Evolutionary conservation across 2,797 vertebrate species (phyloP).

Genomic region (Cirrhinus molitorella): DNA sequence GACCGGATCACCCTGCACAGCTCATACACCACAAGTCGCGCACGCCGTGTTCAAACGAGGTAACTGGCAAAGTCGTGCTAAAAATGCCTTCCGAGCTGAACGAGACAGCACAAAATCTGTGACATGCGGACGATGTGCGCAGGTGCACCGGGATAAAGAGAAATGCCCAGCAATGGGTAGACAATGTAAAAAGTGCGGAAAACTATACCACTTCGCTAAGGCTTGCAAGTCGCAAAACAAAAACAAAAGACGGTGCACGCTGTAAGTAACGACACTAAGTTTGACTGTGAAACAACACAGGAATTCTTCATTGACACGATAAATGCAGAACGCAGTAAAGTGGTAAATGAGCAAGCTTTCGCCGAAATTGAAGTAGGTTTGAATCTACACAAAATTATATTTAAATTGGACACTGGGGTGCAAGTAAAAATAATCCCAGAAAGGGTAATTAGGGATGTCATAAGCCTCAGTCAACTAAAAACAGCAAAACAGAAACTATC

Average conservation of each 20-base stretch:
- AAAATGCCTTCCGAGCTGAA: too few species aligned
- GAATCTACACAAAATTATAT: not conserved
- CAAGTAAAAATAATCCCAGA: conserved; percentile 30
- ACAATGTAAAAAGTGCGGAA: too few species aligned
- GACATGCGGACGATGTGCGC: too few species aligned
- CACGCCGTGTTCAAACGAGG: too few species aligned
- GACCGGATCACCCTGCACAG: too few species aligned
- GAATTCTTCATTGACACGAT: conserved; percentile 50
- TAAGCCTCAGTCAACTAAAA: not conserved
- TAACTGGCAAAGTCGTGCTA: too few species aligned
- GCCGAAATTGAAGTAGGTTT: conserved; percentile 19
- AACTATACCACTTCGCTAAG: too few species aligned
- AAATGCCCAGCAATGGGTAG: too few species aligned
- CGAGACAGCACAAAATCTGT: too few species aligned
- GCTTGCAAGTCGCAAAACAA: not conserved
- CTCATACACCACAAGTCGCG: too few species aligned
- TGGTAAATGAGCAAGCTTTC: too few species aligned
- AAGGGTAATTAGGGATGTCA: not conserved
- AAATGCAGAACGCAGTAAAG: not conserved
- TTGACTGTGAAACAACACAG: not conserved
- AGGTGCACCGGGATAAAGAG: too few species aligned
- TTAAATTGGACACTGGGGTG: conserved; percentile 36
- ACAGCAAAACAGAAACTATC: not conserved
- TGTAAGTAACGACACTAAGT: not conserved
- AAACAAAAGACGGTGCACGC: not conserved